Evolutionary conservation across 2,888 invertebrate genomes (phyloP), one percentile per base, ranked within the genome.

Genomic region (Xestobium rufovillosum): DNA sequence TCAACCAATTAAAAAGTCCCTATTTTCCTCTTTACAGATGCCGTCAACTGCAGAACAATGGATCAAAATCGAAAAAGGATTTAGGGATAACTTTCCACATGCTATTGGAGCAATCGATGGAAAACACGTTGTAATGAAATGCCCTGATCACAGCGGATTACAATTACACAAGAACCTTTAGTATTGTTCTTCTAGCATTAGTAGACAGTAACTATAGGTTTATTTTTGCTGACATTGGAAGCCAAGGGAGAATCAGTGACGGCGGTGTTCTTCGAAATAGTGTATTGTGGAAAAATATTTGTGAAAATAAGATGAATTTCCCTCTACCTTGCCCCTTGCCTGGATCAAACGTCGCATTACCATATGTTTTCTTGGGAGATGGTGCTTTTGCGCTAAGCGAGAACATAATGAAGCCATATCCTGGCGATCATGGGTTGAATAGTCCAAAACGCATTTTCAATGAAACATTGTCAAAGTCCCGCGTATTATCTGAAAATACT

Each of bases 341-440:
- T 3, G 17, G 15, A 12, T 14, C 9, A n/a, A 12, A 38, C 15
- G 29, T 3, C 14, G 34, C 53, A 41, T 3, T 55, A 2, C 55
- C 55, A 31, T 56, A 55, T 31, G 45, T 57, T 0, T 53, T 57
- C 33, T 15, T 55, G 48, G 53, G 17, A 4, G 53, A 57, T 27
- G 48, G 51, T 39, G 56, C 53, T 45, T 57, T 56, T 52, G 50
- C 56, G 42, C 30, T 57, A 3, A 46, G 46, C 43, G 3, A 12
- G 31, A 46, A 55, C 30, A 38, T 55, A 28, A 54, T 55, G 53
- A 57, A 57, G 38, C 54, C 52, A 14, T 53, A 47, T 45, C 50
- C 52, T 36, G 52, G 51, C 17, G 37, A 50, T 12, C 51, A 53
- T 47, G 38, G 45, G 2, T 14, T 36, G 13, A 50, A 46, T 48